Conservation (phyloP, 2,797 vertebrate species). For the Channallabes apus region DNA sequence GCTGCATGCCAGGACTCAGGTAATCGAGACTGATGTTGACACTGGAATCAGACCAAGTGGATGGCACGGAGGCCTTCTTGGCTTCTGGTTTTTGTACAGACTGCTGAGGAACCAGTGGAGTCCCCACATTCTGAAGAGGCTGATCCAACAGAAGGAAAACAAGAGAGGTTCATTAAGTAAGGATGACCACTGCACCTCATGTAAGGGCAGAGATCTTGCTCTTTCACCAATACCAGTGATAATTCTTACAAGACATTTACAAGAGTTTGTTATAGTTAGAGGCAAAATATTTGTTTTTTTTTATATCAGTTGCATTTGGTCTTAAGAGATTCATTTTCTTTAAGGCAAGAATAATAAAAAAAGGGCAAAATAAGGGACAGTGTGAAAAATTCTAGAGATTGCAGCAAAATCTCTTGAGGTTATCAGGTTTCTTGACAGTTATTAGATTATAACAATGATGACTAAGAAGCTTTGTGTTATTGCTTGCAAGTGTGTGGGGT, state of each 20-base stretch:
- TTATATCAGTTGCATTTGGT: conserved; percentile 1
- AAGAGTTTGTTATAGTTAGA: background rate
- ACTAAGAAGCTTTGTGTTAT: conserved; percentile 38
- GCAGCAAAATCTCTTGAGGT: conserved; percentile 27
- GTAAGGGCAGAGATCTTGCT: background rate
- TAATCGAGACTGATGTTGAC: conserved; percentile 98
- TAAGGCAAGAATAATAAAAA: conserved; percentile 27
- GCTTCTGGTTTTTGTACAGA: conserved; percentile 74
- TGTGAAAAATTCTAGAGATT: conserved; percentile 28
- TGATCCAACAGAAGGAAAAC: conserved; percentile 58
- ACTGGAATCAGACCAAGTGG: conserved; percentile 93
- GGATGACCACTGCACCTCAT: background rate
- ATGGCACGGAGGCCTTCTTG: conserved; percentile 88
- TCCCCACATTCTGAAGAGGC: conserved; percentile 81
- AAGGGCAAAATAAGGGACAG: conserved; percentile 8
- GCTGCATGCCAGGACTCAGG: conserved; percentile 89
- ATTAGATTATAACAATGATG: conserved; percentile 36
- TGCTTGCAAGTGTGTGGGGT: conserved; percentile 42
- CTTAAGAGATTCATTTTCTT: conserved; percentile 16
- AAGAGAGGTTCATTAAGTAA: conserved; percentile 12
- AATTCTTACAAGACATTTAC: background rate
- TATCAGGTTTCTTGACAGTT: conserved; percentile 39
- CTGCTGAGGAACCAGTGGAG: conserved; percentile 81
- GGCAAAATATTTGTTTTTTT: background rate
- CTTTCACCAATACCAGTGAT: background rate